Evolutionary conservation across 2,888 invertebrate genomes (phyloP).

Genomic region (Torymus aiolomorphi): DNA sequence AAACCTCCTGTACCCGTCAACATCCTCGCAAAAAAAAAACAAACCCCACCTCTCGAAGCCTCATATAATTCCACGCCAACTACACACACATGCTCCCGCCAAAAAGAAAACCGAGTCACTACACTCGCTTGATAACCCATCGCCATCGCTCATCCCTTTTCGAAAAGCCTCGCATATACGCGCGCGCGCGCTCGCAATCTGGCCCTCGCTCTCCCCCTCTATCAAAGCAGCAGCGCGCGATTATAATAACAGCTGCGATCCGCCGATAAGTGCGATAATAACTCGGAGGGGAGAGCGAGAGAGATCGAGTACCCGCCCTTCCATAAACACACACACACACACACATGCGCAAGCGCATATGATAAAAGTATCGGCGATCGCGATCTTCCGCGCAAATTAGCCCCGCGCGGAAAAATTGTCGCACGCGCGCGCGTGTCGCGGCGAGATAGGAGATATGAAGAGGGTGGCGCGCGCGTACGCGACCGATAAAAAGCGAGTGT

Average conservation of each 20-base stretch:
- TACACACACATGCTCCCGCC: no score
- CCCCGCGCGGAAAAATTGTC: not conserved
- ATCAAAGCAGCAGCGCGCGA: slow-evolving; percentile 45
- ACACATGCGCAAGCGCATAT: not conserved
- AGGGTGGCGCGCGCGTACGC: no score
- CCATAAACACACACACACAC: slow-evolving; percentile 14
- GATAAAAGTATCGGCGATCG: slow-evolving; percentile 18
- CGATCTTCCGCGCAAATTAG: not conserved
- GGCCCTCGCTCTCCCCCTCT: slow-evolving; percentile 3
- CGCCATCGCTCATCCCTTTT: no score
- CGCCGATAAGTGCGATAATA: slow-evolving; percentile 56
- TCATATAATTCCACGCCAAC: no score
- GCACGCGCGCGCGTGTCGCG: no score
- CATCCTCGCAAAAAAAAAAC: no score
- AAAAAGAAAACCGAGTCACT: no score
- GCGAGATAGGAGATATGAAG: no score
- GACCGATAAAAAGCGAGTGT: no score
- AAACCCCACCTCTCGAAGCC: no score
- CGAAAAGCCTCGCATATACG: not conserved
- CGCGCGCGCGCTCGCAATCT: slow-evolving; percentile 35
- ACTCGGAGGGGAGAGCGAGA: not conserved
- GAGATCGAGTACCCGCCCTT: not conserved
- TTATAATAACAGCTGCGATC: slow-evolving; percentile 56
- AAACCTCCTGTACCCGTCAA: no score
- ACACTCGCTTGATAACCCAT: no score